Base-by-base conservation (phyloP, 2,888 invertebrate species). In the Brachyopa scutellaris region DNA sequence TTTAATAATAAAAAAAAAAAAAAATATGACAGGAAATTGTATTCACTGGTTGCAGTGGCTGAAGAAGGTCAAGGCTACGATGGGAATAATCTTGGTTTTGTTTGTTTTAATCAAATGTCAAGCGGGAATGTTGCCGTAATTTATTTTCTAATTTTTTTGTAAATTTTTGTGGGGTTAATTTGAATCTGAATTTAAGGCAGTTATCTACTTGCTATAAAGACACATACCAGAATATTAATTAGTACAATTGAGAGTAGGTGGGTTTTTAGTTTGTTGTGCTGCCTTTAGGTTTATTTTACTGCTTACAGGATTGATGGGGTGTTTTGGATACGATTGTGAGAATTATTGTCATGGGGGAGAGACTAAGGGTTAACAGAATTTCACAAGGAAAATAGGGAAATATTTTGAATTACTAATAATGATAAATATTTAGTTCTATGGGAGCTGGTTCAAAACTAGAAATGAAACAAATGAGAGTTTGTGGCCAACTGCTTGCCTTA, bases 131-230 rank as follows among this genome's bases (percentile, higher is more conserved):
- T 31, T 19, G 21, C n/a, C n/a, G n/a, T 17, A 42, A 47, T 36
- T 45, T 26, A 36, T 36, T 47, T 69, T 13, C 47, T 1, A 38
- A 49, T 13, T 38, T 8, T 13, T 21, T 36, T 26, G 45, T 33
- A 49, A n/a, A n/a, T n/a, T n/a, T n/a, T n/a, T n/a, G n/a, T 40
- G 13, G 19, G 38, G 49, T 47, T 59, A 49, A 70, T 70, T 70
- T 70, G 59, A 49, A 59, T 70, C 33, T 6, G 23, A 29, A 40
- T 21, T 61, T 61, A 17, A 23, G 36, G 47, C 11, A 26, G 33
- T 23, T 19, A 23, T 29, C 23, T 11, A 19, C 15, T 11, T 15
- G 17, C 36, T 21, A 33, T 15, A 51, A n/a, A 15, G 38, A 29
- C 0, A 49, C 23, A 13, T n/a, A n/a, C n/a, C n/a, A n/a, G n/a